Base-by-base conservation (phyloP, 2,888 invertebrate species). In the Exephanes ischioxanthus region DNA sequence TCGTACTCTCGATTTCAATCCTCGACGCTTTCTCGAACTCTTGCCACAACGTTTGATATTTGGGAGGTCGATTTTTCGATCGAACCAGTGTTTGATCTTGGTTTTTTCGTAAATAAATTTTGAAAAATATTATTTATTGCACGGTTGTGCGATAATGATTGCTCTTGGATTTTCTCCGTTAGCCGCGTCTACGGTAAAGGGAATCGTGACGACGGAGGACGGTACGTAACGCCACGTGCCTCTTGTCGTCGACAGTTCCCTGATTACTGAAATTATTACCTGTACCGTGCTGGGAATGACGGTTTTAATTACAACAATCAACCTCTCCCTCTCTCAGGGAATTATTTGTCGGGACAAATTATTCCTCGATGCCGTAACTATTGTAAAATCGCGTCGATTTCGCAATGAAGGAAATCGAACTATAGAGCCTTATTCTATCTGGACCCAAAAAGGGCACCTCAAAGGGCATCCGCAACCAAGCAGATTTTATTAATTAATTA, bases 241-340 rank as follows among this genome's bases (percentile, higher is more conserved):
- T 61, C 70, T 19, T n/a, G 22, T 7, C 26, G 45, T 22, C 58
- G 45, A 14, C 55, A 41, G 48, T 75, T 68, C 75, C 70, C 48
- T 70, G 75, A 75, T 81, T 61, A 75, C 68, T 58, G 22, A 75
- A 81, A 75, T 75, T 67, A 75, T 75, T 33, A 68, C 33, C 68
- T 53, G 19, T 48, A 58, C 7, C 22, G 33, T 19, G 33, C 48
- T 37, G 61, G 41, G 5, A 14, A 16, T 22, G 7, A 58, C 26
- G 58, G 26, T 58, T 58, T 26, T 58, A 58, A 58, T 58, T 11
- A 11, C 58, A 58, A 58, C 58, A 22, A 58, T 58, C 58, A 58
- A 58, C 26, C 58, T 14, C 14, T 45, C 45, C 37, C 37, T 14
- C 11, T 45, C 14, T 3, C 14, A 14, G 14, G 45, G 14, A 45